Percentiles rank a stretch among this genome's conserved stretches.
Conservation (phyloP, 2,888 invertebrate species). For the Tetramorium bicarinatum region DNA sequence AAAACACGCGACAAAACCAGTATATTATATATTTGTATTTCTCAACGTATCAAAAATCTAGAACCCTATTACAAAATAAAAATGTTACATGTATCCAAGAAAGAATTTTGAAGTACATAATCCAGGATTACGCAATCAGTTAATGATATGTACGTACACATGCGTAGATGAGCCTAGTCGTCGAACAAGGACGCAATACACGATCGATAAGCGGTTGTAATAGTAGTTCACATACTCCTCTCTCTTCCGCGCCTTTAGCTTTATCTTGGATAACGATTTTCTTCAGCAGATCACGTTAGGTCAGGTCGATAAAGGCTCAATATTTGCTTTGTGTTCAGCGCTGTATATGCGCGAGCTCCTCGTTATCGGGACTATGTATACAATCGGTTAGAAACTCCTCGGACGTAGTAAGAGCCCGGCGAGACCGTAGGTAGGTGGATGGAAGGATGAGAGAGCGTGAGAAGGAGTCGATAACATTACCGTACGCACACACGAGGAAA, state of each 20-base stretch:
- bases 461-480: constrained; percentile 50
- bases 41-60: constrained; percentile 1
- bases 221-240: constrained; percentile 21
- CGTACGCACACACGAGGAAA: constrained; percentile 49
- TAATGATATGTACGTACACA: not conserved
- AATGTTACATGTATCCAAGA: not conserved
- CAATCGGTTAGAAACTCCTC: constrained; percentile 66
- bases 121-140: not conserved
- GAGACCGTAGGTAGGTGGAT: constrained; percentile 16
- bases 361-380: constrained; percentile 68
- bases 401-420: constrained; percentile 44
- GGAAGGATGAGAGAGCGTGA: constrained; percentile 1
- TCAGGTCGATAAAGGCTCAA: constrained; percentile 65
- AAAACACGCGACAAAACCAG: not conserved
- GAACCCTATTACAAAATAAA: not conserved
- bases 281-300: constrained; percentile 55
- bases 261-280: constrained; percentile 56
- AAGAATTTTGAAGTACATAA: not conserved
- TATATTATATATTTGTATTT: not conserved
- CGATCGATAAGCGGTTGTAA: constrained; percentile 55
- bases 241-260: constrained; percentile 15
- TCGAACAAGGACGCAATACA: constrained; percentile 23
- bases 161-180: not conserved
- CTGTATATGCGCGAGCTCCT: constrained; percentile 63
- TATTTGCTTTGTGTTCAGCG: constrained; percentile 67